Evolutionary conservation across 2,888 invertebrate species (phyloP), one percentile per base, ranked within the genome.

Genomic region (Ectemnius cavifrons): DNA sequence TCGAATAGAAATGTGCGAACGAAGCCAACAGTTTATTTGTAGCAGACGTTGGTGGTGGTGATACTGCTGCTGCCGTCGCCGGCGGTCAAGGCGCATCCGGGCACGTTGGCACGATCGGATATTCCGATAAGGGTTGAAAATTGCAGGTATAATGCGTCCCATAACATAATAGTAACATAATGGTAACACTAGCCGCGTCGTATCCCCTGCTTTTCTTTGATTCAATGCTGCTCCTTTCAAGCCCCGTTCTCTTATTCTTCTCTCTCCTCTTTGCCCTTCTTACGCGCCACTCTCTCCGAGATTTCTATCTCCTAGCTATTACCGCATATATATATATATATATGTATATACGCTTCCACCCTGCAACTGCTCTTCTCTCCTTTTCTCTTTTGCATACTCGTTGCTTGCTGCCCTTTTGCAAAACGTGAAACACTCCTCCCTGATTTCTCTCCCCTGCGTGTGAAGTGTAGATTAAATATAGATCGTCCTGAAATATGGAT

Each of bases 141-240:
- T 89, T 89, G 88, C 89, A 89, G 90, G 90, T 90, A 90, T 89
- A 89, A 88, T 87, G 77, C 82, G 67, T 66, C 63, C 65, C 67
- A 79, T 73, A 69, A 86, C 84, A 86, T 86, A 86, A 87, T 85
- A 69, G 84, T 60, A 77, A 85, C 84, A 86, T 84, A 89, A 88
- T 89, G 77, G 89, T 86, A 89, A 89, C 84, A 87, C 81, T 86
- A 88, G 85, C 86, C 86, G 78, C 37, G 71, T 68, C 72, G 59
- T 11, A 4, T 72, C 16, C 28, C 72, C 72, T 47, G 23, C 62
- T 75, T 74, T 80, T 66, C 65, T 66, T 78, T 73, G 75, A 77
- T 83, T 84, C 82, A 80, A 75, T 75, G 82, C 80, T 88, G 89
- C 84, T 89, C 88, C 81, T 87, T 90, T 88, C 79, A 87, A 82